A percentile compares a stretch with the other conserved stretches of the same genome.
phyloP scores from a whole-genome alignment of 2,113 vertebrate genomes.

The Mesembrinibis cayennensis region DNA sequence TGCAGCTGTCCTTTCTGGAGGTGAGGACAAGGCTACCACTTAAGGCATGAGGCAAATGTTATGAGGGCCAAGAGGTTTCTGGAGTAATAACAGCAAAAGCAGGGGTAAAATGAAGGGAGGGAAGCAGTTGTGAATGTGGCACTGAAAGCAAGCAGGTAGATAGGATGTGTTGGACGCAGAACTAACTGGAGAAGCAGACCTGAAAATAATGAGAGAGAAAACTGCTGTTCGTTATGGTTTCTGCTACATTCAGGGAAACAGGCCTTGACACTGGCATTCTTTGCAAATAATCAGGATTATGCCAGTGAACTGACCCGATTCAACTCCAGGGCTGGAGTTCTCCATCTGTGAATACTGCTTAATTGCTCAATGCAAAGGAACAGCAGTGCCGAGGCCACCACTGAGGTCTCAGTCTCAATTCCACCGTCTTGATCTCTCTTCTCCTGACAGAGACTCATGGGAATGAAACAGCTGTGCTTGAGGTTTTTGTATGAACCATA shows the following conservation, averaged over 20 bases:
- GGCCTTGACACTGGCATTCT: not conserved
- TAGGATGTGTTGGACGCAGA: not conserved
- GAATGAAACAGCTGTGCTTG: not conserved
- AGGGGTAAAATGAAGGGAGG: not conserved
- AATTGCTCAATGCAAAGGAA: not conserved
- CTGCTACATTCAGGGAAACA: not conserved
- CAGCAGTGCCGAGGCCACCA: not conserved
- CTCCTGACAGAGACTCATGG: not conserved
- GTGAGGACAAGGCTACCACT: not conserved
- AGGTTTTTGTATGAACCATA: not conserved
- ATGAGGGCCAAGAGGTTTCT: not conserved
- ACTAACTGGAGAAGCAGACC: not conserved
- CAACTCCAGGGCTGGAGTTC: not conserved
- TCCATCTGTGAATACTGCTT: slow-evolving; percentile 24
- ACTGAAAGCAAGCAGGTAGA: not conserved
- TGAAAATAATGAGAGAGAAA: slow-evolving; percentile 33
- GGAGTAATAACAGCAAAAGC: not conserved
- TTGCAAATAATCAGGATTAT: slow-evolving; percentile 5
- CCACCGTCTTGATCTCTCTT: not conserved
- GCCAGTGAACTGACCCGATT: not conserved
- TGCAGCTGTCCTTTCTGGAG: not conserved
- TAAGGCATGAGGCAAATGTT: not conserved
- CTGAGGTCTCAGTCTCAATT: not conserved
- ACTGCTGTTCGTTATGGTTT: not conserved
- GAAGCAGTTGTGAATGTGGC: not conserved